These are phyloP conservation scores for Urocyon cinereoargenteus DNA, from an alignment of 2,797 vertebrate genomes.

Conservation along the genomic window DNA sequence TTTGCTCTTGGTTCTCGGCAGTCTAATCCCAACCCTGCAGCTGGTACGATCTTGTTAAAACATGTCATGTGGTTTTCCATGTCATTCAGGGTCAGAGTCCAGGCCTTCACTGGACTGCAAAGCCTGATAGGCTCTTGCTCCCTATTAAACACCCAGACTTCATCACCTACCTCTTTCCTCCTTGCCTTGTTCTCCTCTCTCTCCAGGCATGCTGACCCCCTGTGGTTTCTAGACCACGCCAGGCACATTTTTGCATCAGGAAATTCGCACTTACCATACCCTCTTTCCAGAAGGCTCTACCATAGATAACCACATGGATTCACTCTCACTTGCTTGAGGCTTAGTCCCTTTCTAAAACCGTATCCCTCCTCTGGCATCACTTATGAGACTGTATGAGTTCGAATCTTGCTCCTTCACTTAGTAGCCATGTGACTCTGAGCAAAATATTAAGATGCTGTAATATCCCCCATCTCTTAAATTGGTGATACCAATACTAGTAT, in stretches of 20 bases:
- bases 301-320: not conserved
- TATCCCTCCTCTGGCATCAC: not conserved
- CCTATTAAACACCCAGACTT: not conserved
- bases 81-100: not conserved
- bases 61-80: not conserved
- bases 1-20: not conserved
- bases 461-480: not conserved
- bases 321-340: not conserved
- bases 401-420: not conserved
- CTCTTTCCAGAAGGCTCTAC: not conserved
- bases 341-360: not conserved
- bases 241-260: not conserved
- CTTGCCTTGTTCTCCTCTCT: not conserved
- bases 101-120: not conserved
- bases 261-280: not conserved
- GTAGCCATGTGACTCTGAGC: not conserved
- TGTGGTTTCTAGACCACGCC: not conserved
- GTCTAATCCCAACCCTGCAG: not conserved
- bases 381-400: not conserved
- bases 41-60: not conserved
- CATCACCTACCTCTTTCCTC: not conserved
- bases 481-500: not conserved
- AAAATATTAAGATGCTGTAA: not conserved
- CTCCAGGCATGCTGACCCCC: rapidly evolving
- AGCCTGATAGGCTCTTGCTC: not conserved